phyloP scores from a whole-genome alignment of 2,113 vertebrate genomes.

The Stictonetta naevosa region DNA sequence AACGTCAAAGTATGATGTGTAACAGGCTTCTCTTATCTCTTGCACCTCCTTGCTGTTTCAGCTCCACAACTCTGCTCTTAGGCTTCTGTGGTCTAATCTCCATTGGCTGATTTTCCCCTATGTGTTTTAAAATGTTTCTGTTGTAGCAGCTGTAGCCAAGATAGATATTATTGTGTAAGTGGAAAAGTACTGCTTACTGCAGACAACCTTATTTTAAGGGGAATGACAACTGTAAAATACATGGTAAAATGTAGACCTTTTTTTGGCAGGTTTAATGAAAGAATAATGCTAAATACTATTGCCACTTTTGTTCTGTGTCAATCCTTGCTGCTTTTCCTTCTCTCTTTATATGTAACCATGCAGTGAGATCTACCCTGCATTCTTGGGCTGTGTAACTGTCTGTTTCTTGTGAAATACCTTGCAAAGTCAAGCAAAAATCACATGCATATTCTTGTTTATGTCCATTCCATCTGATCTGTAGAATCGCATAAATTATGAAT shows the following conservation, averaged over 20 bases:
- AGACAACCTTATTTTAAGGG: neutral
- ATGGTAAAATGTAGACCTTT: neutral
- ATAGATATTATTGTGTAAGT: slow-evolving; percentile 1
- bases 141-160: slow-evolving; percentile 28
- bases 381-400: neutral
- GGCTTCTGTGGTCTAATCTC: slow-evolving; percentile 34
- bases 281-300: neutral
- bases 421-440: neutral
- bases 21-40: slow-evolving; percentile 9
- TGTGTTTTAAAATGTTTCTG: slow-evolving; percentile 28
- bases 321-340: neutral
- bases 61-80: slow-evolving; percentile 40
- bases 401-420: neutral
- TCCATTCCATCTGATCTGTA: neutral
- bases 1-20: neutral
- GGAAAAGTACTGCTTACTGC: slow-evolving; percentile 53
- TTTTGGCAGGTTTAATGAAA: neutral
- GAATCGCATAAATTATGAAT: neutral
- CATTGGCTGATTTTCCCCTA: slow-evolving; percentile 16
- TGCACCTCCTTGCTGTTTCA: slow-evolving; percentile 22
- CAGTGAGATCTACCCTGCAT: neutral
- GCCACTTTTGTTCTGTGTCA: neutral
- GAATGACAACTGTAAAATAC: neutral
- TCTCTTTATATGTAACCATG: neutral
- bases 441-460: neutral